Evolutionary conservation across 2,888 invertebrate genomes (phyloP).

Genomic region (Hirtodrosophila cameraria): DNA sequence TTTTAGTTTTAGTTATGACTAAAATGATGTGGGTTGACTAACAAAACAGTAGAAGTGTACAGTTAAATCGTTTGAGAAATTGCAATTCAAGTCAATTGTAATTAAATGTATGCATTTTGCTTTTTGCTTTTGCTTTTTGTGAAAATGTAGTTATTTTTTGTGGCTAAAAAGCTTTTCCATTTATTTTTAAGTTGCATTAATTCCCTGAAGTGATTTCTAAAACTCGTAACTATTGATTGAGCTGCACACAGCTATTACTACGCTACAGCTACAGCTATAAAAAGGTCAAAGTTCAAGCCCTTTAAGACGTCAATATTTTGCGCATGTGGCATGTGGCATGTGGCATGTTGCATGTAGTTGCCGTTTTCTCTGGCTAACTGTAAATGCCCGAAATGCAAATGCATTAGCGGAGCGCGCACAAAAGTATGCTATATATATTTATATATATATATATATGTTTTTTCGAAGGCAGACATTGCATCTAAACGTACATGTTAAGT

Average conservation of each 20-base stretch:
- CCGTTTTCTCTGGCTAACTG: conserved; percentile 40
- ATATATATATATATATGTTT: conserved; percentile 10
- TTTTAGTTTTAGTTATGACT: conserved; percentile 46
- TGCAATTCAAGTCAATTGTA: conserved; percentile 19
- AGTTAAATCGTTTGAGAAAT: conserved; percentile 29
- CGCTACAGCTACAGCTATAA: neutral
- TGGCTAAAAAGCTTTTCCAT: too few species aligned
- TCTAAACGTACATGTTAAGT: neutral
- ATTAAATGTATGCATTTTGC: too few species aligned
- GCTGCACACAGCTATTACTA: neutral
- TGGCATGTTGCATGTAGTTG: conserved; percentile 14
- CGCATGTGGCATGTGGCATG: too few species aligned
- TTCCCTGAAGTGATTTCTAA: neutral
- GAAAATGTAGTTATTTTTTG: too few species aligned
- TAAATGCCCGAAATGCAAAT: conserved; percentile 72
- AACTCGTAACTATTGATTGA: conserved; percentile 11
- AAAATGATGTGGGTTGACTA: conserved; percentile 26
- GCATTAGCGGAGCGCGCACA: conserved; percentile 55
- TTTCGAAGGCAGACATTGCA: neutral
- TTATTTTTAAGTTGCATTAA: conserved; percentile 1
- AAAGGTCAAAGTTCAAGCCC: conserved; percentile 55
- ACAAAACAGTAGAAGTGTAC: conserved; percentile 1
- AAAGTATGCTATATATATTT: conserved; percentile 55
- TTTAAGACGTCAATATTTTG: conserved; percentile 30
- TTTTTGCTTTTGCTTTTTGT: too few species aligned